Base-by-base conservation (phyloP, 2,113 vertebrate genomes). In the Python bivittatus region DNA sequence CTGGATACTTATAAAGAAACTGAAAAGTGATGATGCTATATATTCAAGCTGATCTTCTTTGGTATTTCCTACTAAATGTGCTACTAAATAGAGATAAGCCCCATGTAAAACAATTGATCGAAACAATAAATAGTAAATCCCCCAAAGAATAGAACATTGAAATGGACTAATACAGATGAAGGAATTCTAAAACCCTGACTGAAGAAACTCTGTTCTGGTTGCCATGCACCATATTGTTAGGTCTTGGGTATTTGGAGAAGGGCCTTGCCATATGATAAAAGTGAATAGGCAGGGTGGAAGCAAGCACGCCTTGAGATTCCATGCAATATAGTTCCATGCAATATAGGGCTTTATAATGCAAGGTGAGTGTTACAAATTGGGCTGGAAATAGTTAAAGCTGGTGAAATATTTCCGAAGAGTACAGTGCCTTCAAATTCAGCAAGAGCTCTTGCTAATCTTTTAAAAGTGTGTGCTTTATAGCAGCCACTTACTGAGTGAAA, bases 1-100 rank as follows among this genome's bases (percentile, higher is more conserved):
- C 8, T 84, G 53, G 72, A n/a, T 92, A 88, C 58, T 88, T 84
- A 83, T 60, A 29, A 83, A 88, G 53, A 88, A 88, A 33, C n/a
- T 88, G 86, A 42, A 83, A 60, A 84, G 42, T n/a, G 22, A 44
- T 52, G 42, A n/a, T n/a, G 86, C 38, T 92, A 27, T 29, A 58
- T 83, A 68, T 25, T 88, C 17, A 52, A 60, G 10, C 52, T 33
- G 17, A 60, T 88, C 20, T 88, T 58, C 29, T 53, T 60, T 60
- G 54, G 88, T 84, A 13, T 84, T 84, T 15, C 86, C 29, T 25
- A 33, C 53, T 48, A 53, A 79, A 79, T 22, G 17, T 8, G 15
- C 68, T 38, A 38, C 68, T 44, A 33, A 27, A 53, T 20, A 89
- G 44, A 57, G 6, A n/a, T n/a, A 10, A 48, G n/a, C 11, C 23